Evolutionary conservation across 2,888 invertebrate species (phyloP), one percentile per base, ranked within the genome.

Genomic region (Chloroclystis v-ata): DNA sequence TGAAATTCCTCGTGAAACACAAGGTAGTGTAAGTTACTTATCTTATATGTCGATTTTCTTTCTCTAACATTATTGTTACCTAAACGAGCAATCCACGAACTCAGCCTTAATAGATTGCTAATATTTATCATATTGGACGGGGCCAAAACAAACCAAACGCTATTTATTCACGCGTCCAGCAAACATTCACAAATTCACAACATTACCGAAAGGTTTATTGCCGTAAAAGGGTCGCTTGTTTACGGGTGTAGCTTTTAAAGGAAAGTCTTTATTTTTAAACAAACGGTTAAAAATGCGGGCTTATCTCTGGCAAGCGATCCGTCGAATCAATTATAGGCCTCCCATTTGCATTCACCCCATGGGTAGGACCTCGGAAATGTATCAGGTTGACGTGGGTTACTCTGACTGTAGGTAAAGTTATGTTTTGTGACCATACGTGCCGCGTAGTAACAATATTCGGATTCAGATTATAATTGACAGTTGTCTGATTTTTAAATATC

Each of bases 211-310:
- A 71, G 75, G 70, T 68, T 68, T 62, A 63, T 67, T 61, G 66
- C 61, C 53, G 59, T 67, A 68, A 67, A 75, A 72, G 68, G 71
- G 70, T 69, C 59, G 61, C 60, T 63, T 70, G 68, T 73, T 68
- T 70, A 66, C 63, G 56, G 60, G 56, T 58, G 52, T 44, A 40
- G 44, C 49, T 42, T 49, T 60, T 38, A 57, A 49, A 39, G 60
- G 53, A 47, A 63, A 65, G 65, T 69, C 70, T 70, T 68, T 57
- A 73, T 75, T 74, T 74, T 74, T 72, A 60, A 75, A 69, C 67
- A 69, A 75, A 69, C 60, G 55, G 63, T 65, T 63, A 61, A 66
- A 69, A 69, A 66, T 56, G 64, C 55, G 42, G 58, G 60, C 56
- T 67, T 67, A 71, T 69, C 68, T 66, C 61, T 45, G 51, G 54